phyloP scores from a whole-genome alignment of 2,888 invertebrate species.

The Cotesia congregata region DNA sequence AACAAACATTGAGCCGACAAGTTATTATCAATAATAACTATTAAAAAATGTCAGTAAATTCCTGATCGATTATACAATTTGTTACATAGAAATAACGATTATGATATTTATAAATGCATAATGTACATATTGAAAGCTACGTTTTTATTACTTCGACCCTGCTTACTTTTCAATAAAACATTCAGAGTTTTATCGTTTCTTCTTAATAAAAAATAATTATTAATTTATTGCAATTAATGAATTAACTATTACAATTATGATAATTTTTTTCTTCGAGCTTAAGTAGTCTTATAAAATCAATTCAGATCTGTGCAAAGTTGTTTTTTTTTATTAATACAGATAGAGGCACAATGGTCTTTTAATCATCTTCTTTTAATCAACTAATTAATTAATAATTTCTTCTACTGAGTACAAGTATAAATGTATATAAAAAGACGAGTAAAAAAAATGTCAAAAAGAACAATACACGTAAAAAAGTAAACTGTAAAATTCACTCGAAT shows the following conservation, averaged over 20 bases:
- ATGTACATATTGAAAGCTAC: conserved; percentile 28
- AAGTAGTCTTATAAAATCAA: not conserved
- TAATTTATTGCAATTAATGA: no score
- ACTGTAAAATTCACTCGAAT: no score
- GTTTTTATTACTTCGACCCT: conserved; percentile 39
- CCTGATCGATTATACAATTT: conserved; percentile 38
- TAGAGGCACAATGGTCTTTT: conserved; percentile 31
- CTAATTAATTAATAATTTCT: not conserved
- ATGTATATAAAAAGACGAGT: not conserved
- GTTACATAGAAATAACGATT: conserved; percentile 31
- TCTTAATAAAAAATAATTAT: not conserved
- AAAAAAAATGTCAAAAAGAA: not conserved
- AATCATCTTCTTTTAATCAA: not conserved
- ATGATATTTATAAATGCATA: conserved; percentile 40
- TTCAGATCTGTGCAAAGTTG: conserved; percentile 16
- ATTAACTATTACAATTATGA: no score
- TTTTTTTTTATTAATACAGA: not conserved
- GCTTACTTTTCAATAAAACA: conserved; percentile 8
- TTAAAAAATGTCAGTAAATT: conserved; percentile 33
- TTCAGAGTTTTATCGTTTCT: not conserved
- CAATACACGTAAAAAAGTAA: no score
- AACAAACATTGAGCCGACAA: conserved; percentile 16
- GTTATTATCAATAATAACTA: not conserved
- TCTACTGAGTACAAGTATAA: not conserved
- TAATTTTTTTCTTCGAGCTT: not conserved